Conservation (phyloP, 2,888 invertebrate species). For the Noctua janthe region DNA sequence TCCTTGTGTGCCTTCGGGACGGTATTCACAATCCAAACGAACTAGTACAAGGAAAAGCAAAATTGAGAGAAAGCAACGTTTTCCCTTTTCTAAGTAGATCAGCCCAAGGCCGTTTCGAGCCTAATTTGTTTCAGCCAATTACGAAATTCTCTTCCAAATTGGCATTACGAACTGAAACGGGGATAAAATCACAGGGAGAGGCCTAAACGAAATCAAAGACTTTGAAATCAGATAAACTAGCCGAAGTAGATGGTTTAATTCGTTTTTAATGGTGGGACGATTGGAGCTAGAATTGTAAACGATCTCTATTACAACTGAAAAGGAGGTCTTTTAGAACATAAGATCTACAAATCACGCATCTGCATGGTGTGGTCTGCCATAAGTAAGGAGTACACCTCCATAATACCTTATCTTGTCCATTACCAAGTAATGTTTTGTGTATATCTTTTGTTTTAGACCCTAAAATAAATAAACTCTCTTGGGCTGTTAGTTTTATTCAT, state of each 20-base stretch:
- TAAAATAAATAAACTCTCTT: neutral
- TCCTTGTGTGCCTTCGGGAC: neutral
- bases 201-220: constrained; percentile 34
- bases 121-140: constrained; percentile 48
- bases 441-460: neutral
- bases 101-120: constrained; percentile 30
- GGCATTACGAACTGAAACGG: constrained; percentile 42
- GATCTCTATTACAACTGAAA: neutral
- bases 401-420: neutral
- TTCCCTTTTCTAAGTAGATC: constrained; percentile 33
- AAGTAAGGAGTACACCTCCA: neutral
- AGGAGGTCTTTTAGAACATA: neutral
- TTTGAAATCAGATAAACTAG: constrained; percentile 39
- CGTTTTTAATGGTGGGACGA: constrained; percentile 9
- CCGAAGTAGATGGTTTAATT: constrained; percentile 5
- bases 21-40: neutral
- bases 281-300: neutral
- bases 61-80: constrained; percentile 10
- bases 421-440: neutral
- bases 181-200: constrained; percentile 44
- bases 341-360: neutral
- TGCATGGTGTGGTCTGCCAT: neutral
- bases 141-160: constrained; percentile 42
- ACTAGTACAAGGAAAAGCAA: constrained; percentile 4
- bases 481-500: neutral